These are phyloP conservation scores for Phataginus tricuspis DNA, from an alignment of 2,797 vertebrate species.

Conservation along the genomic window DNA sequence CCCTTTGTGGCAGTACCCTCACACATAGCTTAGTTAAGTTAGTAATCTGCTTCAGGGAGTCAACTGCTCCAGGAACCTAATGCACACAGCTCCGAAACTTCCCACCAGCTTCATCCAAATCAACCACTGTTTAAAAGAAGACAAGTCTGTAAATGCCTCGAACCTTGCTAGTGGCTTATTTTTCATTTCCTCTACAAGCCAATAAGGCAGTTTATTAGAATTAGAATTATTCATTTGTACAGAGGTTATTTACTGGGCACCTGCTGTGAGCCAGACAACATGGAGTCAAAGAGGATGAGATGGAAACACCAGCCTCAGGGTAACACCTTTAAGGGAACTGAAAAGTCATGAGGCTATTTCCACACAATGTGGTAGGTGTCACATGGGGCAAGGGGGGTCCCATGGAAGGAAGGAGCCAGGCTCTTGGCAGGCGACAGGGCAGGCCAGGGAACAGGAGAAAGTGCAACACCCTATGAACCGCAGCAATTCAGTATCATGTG, in stretches of 20 bases:
- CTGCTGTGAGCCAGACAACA: not conserved
- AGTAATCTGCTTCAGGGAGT: not conserved
- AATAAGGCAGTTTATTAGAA: not conserved
- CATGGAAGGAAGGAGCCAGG: not conserved
- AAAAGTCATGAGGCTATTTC: no score
- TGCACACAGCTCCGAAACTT: not conserved
- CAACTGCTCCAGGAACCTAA: fast-evolving
- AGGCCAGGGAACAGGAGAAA: not conserved
- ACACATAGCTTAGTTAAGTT: no score
- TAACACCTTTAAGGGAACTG: no score
- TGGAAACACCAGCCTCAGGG: no score
- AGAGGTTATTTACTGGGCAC: not conserved
- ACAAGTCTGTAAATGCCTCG: not conserved
- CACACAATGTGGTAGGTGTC: not conserved
- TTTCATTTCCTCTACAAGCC: not conserved
- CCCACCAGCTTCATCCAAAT: not conserved
- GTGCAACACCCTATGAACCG: no score
- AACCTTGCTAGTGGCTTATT: not conserved
- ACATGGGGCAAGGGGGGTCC: not conserved
- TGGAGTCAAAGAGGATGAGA: not conserved
- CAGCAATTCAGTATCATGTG: not conserved
- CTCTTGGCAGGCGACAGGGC: no score
- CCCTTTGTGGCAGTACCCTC: not conserved
- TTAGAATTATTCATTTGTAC: not conserved
- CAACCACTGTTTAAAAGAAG: not conserved